Evolutionary conservation across 2,888 invertebrate species (phyloP).

Genomic region (Urechis unicinctus): DNA sequence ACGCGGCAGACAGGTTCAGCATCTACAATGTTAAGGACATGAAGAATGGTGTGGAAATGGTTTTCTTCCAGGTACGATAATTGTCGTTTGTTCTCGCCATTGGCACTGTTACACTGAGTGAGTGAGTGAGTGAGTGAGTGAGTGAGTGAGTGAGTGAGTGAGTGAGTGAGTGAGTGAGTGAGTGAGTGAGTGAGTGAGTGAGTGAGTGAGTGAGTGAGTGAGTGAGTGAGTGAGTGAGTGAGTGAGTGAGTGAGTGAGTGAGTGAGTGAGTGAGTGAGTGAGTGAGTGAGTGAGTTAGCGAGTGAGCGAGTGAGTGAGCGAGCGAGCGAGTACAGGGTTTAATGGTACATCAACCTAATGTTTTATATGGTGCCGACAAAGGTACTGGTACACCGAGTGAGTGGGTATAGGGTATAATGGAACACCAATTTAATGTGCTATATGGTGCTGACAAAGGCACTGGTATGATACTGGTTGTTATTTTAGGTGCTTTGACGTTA

Average conservation of each 20-base stretch:
- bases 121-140: constrained; percentile 12
- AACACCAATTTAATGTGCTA: too few relatives aligned
- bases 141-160: constrained; percentile 14
- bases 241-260: constrained; percentile 14
- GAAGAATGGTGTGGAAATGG: not conserved
- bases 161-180: constrained; percentile 14
- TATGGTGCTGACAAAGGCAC: too few relatives aligned
- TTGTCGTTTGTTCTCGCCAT: not conserved
- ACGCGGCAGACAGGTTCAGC: not conserved
- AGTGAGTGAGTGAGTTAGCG: constrained; percentile 14
- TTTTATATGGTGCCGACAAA: too few relatives aligned
- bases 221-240: constrained; percentile 13
- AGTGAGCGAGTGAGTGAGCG: constrained; percentile 11
- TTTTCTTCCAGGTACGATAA: not conserved
- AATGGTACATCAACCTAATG: too few relatives aligned
- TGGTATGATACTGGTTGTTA: too few relatives aligned
- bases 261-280: constrained; percentile 14
- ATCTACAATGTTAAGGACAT: constrained; percentile 2
- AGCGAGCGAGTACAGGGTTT: too few relatives aligned
- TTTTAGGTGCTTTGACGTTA: too few relatives aligned
- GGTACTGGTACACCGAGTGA: too few relatives aligned
- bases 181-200: constrained; percentile 14
- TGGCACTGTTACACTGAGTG: too few relatives aligned
- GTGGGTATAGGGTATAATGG: too few relatives aligned
- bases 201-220: constrained; percentile 14